These are phyloP conservation scores for Corvus hawaiiensis DNA, from an alignment of 2,113 vertebrate species.

Conservation along the genomic window DNA sequence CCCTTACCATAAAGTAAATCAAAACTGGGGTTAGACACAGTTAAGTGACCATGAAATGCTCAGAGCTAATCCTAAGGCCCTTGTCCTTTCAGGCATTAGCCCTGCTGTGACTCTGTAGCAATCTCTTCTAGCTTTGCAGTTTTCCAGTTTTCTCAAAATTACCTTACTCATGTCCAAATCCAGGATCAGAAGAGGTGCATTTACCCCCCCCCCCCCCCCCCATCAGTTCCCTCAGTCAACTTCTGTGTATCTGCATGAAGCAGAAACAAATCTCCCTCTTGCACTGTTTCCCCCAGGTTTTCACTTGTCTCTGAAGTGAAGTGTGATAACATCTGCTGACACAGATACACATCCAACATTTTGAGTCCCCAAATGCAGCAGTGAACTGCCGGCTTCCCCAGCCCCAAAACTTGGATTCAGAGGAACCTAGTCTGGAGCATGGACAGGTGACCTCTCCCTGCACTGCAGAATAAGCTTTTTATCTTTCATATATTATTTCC, in stretches of 20 bases:
- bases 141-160: neutral
- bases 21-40: neutral
- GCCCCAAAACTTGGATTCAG: neutral
- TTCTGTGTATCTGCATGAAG: neutral
- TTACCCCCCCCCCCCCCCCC: accelerated
- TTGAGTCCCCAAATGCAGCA: neutral
- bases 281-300: neutral
- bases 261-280: neutral
- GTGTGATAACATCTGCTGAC: neutral
- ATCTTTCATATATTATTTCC: neutral
- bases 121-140: neutral
- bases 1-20: neutral
- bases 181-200: neutral
- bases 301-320: neutral
- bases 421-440: neutral
- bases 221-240: neutral
- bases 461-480: neutral
- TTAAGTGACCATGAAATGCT: neutral
- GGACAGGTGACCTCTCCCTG: neutral
- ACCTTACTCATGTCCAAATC: neutral
- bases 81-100: neutral
- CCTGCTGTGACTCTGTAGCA: neutral
- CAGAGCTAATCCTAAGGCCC: neutral
- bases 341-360: neutral
- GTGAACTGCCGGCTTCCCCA: neutral